Percentiles rank a stretch among this genome's conserved stretches.
Evolutionary conservation across 2,113 vertebrate species (phyloP).

Genomic region (Datnioides undecimradiatus): DNA sequence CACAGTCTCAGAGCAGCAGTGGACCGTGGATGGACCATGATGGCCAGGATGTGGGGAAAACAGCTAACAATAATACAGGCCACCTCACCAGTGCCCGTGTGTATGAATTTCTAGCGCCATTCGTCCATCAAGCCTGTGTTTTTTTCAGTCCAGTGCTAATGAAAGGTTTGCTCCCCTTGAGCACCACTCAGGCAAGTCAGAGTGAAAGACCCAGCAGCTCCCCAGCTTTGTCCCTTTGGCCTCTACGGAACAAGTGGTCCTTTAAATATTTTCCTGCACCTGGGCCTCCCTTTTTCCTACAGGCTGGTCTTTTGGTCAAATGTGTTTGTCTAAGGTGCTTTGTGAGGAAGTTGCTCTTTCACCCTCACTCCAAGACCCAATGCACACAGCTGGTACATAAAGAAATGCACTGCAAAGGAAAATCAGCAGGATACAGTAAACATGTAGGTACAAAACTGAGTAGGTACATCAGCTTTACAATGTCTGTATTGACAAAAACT

Average conservation of each 20-base stretch:
- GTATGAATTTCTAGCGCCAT: conserved; percentile 30
- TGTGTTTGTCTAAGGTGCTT: conserved; percentile 61
- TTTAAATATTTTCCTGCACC: conserved; percentile 56
- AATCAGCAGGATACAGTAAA: conserved; percentile 59
- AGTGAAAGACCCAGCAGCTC: conserved; percentile 61
- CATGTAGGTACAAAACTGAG: conserved; percentile 21
- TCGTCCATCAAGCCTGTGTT: conserved; percentile 36
- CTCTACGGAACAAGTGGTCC: conserved; percentile 58
- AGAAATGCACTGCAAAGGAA: conserved; percentile 43
- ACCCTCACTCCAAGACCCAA: conserved; percentile 32
- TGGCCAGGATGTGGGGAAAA: conserved; percentile 64
- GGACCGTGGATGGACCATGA: conserved; percentile 61
- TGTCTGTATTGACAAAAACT: background rate
- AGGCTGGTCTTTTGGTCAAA: conserved; percentile 55
- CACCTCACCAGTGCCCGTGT: conserved; percentile 21
- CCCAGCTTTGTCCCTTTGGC: conserved; percentile 55
- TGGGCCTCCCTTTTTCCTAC: conserved; percentile 37
- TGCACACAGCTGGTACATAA: conserved; percentile 44
- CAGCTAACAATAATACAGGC: conserved; percentile 56
- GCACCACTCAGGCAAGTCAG: conserved; percentile 53
- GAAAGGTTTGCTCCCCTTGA: conserved; percentile 55
- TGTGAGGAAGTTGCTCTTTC: conserved; percentile 57
- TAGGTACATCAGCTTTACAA: conserved; percentile 19
- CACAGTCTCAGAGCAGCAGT: conserved; percentile 56
- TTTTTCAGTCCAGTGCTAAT: conserved; percentile 63